Percentiles rank a stretch among this genome's conserved stretches.
phyloP scores from a whole-genome alignment of 2,113 vertebrate genomes.

The Chaetodon auriga region DNA sequence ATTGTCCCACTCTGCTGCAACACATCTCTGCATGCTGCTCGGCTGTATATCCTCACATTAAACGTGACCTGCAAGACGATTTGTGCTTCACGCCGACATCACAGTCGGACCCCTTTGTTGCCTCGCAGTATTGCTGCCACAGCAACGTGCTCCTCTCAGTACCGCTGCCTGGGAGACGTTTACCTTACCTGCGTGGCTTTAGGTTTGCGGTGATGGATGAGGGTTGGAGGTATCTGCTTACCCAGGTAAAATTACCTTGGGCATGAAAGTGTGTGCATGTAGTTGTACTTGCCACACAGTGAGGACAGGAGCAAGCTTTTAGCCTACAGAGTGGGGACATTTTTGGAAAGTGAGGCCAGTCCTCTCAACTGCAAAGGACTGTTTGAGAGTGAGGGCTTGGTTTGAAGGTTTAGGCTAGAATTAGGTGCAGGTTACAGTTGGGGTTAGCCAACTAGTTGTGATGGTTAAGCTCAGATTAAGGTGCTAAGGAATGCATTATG shows the following conservation, averaged over 20 bases:
- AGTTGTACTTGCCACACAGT: constrained; percentile 12
- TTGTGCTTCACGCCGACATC: constrained; percentile 13
- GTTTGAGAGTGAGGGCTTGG: too few species aligned
- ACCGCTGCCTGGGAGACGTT: constrained; percentile 65
- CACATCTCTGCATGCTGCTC: not conserved
- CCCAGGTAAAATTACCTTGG: constrained; percentile 73
- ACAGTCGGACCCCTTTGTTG: constrained; percentile 13
- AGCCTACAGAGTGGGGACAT: too few species aligned
- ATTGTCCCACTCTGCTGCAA: constrained; percentile 8
- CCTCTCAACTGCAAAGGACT: too few species aligned
- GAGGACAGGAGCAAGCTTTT: too few species aligned
- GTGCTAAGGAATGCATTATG: too few species aligned
- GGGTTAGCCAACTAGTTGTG: too few species aligned
- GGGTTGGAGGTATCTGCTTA: constrained; percentile 68
- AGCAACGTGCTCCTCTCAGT: constrained; percentile 35
- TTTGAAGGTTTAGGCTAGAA: too few species aligned
- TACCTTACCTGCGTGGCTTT: constrained; percentile 44
- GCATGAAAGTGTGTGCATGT: constrained; percentile 48
- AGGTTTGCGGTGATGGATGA: constrained; percentile 58
- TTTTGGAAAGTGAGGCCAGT: too few species aligned
- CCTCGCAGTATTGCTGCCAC: constrained; percentile 27
- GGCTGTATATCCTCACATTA: not conserved
- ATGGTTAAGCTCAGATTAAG: too few species aligned
- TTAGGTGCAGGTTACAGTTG: too few species aligned
- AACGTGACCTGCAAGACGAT: not conserved